Conservation (phyloP, 2,113 vertebrate species). For the Tachuris rubrigastra region DNA sequence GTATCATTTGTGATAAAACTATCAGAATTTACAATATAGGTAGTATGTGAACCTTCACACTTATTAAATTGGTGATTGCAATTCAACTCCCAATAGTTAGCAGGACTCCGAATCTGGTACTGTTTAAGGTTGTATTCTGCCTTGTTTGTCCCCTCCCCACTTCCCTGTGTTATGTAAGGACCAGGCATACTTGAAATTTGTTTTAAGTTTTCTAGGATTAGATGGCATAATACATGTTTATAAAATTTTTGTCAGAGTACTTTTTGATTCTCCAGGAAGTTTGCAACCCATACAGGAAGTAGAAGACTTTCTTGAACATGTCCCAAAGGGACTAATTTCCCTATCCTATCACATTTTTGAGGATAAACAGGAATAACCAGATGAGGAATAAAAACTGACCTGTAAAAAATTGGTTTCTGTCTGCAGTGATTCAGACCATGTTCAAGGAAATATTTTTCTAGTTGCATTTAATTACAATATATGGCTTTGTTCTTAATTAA, state of each 20-base stretch:
- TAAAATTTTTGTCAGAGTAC: not conserved
- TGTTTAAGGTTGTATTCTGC: not conserved
- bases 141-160: not conserved
- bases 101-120: not conserved
- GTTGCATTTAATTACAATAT: not conserved
- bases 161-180: not conserved
- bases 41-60: not conserved
- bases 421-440: not conserved
- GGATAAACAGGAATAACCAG: not conserved
- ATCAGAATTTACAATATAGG: not conserved
- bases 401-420: not conserved
- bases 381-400: not conserved
- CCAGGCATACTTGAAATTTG: not conserved
- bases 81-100: not conserved
- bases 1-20: not conserved
- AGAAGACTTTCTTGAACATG: not conserved
- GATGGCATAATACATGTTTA: not conserved
- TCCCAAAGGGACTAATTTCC: not conserved
- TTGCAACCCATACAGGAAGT: not conserved
- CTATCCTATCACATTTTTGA: not conserved
- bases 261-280: not conserved
- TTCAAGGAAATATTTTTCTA: not conserved
- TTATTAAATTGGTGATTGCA: not conserved
- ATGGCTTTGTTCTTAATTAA: not conserved
- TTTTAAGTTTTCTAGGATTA: not conserved